These are phyloP conservation scores for Plestiodon gilberti DNA, from an alignment of 2,113 vertebrate genomes.

Conservation along the genomic window DNA sequence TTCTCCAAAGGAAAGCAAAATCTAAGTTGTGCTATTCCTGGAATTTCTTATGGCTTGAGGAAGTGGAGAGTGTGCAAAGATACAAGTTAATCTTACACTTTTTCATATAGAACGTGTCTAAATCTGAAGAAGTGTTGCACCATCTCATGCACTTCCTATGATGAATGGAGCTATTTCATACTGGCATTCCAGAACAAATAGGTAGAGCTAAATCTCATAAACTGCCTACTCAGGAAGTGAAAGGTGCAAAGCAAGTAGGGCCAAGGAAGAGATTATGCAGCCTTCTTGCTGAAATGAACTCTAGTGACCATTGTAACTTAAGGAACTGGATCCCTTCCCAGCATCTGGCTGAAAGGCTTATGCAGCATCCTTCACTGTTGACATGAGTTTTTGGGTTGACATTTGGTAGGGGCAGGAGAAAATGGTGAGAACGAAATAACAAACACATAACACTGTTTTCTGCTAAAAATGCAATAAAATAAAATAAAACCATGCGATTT, in stretches of 20 bases:
- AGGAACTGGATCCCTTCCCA: background rate
- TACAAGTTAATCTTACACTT: background rate
- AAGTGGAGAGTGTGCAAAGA: background rate
- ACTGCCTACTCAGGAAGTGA: background rate
- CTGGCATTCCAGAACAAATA: background rate
- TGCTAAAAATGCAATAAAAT: no score
- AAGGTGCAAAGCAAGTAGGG: background rate
- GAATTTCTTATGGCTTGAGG: background rate
- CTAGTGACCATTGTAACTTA: background rate
- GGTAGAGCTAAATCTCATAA: background rate
- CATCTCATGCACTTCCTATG: background rate
- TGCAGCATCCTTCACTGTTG: background rate
- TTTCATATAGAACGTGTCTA: background rate
- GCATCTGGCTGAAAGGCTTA: background rate
- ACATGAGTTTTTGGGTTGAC: background rate
- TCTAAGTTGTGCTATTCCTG: background rate
- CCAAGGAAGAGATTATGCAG: background rate
- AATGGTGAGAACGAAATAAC: no score
- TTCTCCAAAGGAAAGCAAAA: background rate
- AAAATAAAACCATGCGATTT: no score
- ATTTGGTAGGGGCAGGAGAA: no score
- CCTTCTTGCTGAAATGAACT: background rate
- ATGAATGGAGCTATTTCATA: constrained; percentile 2
- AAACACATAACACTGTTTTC: no score
- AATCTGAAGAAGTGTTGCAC: background rate